Conservation (phyloP, 2,113 vertebrate species). For the Circaetus cinerascens region DNA sequence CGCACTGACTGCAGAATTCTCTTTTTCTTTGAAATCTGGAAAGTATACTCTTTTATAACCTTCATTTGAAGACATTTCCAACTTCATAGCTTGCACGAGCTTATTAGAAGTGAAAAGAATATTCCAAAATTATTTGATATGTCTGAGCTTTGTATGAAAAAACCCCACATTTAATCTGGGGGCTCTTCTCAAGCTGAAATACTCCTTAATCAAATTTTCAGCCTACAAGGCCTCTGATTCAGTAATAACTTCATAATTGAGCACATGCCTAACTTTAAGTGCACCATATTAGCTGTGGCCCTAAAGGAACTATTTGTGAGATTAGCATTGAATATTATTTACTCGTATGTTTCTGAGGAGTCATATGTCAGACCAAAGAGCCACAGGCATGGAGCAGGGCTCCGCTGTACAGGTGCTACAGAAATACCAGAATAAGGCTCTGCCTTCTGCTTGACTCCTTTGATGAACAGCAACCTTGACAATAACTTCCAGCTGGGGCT, state of each 20-base stretch:
- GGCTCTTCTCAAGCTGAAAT: constrained; percentile 31
- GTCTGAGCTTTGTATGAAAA: not conserved
- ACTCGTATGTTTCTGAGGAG: not conserved
- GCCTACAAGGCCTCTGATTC: not conserved
- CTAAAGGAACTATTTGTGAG: constrained; percentile 27
- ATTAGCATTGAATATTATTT: constrained; percentile 12
- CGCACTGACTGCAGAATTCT: not conserved
- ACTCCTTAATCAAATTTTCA: constrained; percentile 29
- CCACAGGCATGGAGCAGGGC: not conserved
- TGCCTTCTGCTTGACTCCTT: not conserved
- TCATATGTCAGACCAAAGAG: not conserved
- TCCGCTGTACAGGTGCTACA: constrained; percentile 6
- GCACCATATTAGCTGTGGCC: not conserved
- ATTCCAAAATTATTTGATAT: constrained; percentile 37
- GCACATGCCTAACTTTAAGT: constrained; percentile 20
- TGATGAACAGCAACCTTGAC: constrained; percentile 15
- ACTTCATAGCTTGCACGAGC: not conserved
- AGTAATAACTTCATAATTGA: constrained; percentile 35
- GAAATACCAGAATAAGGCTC: not conserved
- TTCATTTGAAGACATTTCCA: constrained; percentile 40
- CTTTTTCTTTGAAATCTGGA: constrained; percentile 45
- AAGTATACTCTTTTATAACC: not conserved
- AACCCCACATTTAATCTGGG: not conserved
- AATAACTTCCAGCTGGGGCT: constrained; percentile 36
- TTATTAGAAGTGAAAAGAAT: constrained; percentile 52